These are phyloP conservation scores for Sebastes matsubarae DNA, from an alignment of 2,797 vertebrate genomes.

Conservation along the genomic window DNA sequence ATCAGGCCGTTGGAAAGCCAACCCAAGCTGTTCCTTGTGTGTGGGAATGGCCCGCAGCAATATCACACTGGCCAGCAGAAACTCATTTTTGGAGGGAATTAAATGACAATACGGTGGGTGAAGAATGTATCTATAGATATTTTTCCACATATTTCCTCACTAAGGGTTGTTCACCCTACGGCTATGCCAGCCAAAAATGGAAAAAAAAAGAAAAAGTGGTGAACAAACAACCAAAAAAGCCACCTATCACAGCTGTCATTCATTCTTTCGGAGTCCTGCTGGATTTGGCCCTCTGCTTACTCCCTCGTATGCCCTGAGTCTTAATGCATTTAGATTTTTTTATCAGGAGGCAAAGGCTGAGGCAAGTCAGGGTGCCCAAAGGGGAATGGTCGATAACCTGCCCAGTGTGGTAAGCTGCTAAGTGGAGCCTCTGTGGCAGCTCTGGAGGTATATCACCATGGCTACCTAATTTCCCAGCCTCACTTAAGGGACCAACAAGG, in stretches of 20 bases:
- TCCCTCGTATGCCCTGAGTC: neutral
- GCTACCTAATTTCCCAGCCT: slow-evolving; percentile 66
- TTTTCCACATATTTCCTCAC: slow-evolving; percentile 18
- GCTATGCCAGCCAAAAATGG: neutral
- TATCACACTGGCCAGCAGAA: neutral
- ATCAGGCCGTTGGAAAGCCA: slow-evolving; percentile 25
- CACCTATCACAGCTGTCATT: slow-evolving; percentile 27
- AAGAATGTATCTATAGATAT: slow-evolving; percentile 14
- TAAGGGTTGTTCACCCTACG: neutral
- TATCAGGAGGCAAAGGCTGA: slow-evolving; percentile 32
- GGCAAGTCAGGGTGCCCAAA: neutral
- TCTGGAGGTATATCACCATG: slow-evolving; percentile 45
- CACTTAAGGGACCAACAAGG: slow-evolving; percentile 66
- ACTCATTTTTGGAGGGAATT: slow-evolving; percentile 12
- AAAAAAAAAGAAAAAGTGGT: neutral
- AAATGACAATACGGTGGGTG: slow-evolving; percentile 29
- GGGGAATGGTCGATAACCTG: slow-evolving; percentile 43
- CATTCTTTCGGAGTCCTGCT: slow-evolving; percentile 1
- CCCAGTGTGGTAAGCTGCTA: slow-evolving; percentile 45
- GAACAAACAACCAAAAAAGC: neutral
- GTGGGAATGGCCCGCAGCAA: slow-evolving; percentile 24
- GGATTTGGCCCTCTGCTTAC: slow-evolving; percentile 2
- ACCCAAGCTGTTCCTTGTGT: slow-evolving; percentile 28
- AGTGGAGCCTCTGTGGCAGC: slow-evolving; percentile 51
- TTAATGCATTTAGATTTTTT: slow-evolving; percentile 46